Conservation (phyloP, 2,113 vertebrate species). For the Nanger granti region DNA sequence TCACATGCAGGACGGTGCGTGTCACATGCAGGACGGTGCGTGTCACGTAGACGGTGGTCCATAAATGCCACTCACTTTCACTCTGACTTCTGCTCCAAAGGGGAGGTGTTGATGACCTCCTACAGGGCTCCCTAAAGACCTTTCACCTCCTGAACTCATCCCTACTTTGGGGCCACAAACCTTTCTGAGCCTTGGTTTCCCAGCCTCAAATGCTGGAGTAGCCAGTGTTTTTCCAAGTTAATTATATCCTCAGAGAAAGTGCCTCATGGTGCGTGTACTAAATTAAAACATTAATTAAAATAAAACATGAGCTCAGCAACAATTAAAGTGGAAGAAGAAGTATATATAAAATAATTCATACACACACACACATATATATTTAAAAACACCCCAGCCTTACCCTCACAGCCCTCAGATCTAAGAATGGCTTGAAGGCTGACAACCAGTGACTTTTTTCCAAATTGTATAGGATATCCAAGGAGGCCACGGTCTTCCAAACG, state of each 20-base stretch:
- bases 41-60: no score
- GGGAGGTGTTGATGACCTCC: not conserved
- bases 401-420: not conserved
- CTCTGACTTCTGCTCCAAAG: not conserved
- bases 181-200: slow-evolving; percentile 18
- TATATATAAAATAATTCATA: not conserved
- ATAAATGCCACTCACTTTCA: not conserved
- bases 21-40: rapidly evolving
- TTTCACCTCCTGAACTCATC: not conserved
- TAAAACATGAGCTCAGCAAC: slow-evolving; percentile 68
- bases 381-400: not conserved
- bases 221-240: slow-evolving; percentile 42
- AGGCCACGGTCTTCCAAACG: not conserved
- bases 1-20: rapidly evolving
- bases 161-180: not conserved
- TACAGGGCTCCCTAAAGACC: not conserved
- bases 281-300: slow-evolving; percentile 73
- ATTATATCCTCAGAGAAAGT: slow-evolving; percentile 63
- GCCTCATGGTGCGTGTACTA: slow-evolving; percentile 51
- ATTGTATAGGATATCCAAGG: no score
- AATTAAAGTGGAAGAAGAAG: slow-evolving; percentile 42
- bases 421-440: not conserved
- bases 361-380: not conserved
- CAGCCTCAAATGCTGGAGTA: not conserved
- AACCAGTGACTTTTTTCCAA: not conserved